phyloP scores from a whole-genome alignment of 1,140 invertebrate species.

The Acromyrmex echinatior region DNA sequence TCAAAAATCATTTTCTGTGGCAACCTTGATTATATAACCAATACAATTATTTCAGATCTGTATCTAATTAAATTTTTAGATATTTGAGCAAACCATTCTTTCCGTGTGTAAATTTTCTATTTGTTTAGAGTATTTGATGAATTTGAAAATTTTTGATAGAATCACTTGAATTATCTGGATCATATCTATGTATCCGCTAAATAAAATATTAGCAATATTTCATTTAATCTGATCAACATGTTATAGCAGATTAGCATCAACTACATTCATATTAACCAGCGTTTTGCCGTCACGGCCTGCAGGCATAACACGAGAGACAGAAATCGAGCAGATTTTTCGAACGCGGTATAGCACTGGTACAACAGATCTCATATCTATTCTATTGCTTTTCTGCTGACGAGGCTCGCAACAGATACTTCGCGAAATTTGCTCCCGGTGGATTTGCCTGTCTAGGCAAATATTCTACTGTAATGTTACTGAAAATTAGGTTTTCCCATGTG shows the following conservation, averaged over 20 bases:
- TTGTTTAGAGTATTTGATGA: neutral
- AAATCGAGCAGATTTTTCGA: slow-evolving; percentile 18
- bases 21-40: too few species aligned
- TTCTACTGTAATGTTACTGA: neutral
- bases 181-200: neutral
- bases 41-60: too few species aligned
- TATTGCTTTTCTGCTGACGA: neutral
- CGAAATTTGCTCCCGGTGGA: neutral
- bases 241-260: neutral
- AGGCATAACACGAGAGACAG: neutral
- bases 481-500: slow-evolving; percentile 3
- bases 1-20: too few species aligned
- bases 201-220: slow-evolving; percentile 4
- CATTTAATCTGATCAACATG: neutral
- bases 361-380: neutral
- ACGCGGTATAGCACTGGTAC: too few species aligned
- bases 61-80: too few species aligned
- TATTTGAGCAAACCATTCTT: too few species aligned
- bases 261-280: neutral
- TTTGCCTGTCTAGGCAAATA: neutral
- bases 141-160: neutral
- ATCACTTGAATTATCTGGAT: neutral
- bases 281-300: neutral
- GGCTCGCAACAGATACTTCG: slow-evolving; percentile 4
- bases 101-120: neutral